These are phyloP conservation scores for Tangara arthus DNA, from an alignment of 2,797 vertebrate species.

Conservation along the genomic window DNA sequence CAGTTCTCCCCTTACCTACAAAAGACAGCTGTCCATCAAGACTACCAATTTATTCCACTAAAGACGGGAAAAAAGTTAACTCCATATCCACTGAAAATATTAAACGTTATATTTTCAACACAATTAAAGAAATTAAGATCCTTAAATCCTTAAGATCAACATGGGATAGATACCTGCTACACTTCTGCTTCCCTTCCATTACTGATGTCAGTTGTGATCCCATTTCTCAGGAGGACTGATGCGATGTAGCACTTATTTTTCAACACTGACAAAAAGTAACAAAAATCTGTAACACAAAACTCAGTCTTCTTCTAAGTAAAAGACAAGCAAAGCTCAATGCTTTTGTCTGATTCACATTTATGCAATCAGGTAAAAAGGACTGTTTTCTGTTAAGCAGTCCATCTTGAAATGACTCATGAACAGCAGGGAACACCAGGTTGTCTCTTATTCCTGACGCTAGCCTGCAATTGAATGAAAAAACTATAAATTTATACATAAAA, in stretches of 20 bases:
- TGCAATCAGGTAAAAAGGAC: background rate
- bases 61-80: background rate
- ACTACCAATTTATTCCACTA: background rate
- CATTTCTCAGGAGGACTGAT: background rate
- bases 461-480: background rate
- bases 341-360: background rate
- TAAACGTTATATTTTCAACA: background rate
- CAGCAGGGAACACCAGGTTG: background rate
- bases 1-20: background rate
- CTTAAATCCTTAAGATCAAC: background rate
- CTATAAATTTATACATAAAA: background rate
- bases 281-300: background rate
- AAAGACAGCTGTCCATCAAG: background rate
- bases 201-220: background rate
- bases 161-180: background rate
- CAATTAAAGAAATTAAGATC: background rate
- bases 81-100: background rate
- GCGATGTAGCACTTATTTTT: background rate
- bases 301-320: background rate
- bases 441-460: background rate
- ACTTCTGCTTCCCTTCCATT: background rate
- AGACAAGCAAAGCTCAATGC: background rate
- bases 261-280: background rate
- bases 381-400: background rate
- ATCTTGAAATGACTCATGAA: background rate